A percentile compares a stretch with the other conserved stretches of the same genome.
phyloP scores from a whole-genome alignment of 2,888 invertebrate genomes.

The Cremastinae sp. region DNA sequence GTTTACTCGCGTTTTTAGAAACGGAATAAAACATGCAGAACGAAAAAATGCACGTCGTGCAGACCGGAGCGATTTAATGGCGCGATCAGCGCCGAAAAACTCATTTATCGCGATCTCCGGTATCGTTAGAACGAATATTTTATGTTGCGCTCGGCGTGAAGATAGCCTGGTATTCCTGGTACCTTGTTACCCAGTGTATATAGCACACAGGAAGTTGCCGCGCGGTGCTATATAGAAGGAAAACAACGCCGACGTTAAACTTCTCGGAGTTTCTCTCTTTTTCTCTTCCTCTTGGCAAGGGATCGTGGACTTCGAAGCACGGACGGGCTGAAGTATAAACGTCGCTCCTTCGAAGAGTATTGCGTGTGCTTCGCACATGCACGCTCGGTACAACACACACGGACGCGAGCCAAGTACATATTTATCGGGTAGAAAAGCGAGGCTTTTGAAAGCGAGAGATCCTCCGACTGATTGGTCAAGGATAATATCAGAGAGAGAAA shows the following conservation, averaged over 20 bases:
- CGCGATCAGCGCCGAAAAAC: slow-evolving; percentile 7
- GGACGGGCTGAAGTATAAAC: slow-evolving; percentile 38
- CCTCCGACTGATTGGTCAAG: slow-evolving; percentile 60
- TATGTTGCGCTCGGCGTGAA: slow-evolving; percentile 14
- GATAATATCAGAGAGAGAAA: slow-evolving; percentile 55
- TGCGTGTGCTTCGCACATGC: slow-evolving; percentile 51
- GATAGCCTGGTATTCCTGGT: slow-evolving; percentile 38
- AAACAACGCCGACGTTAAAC: slow-evolving; percentile 51
- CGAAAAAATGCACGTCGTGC: too few species aligned
- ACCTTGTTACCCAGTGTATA: slow-evolving; percentile 41
- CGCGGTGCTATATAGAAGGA: slow-evolving; percentile 32
- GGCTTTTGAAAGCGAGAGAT: slow-evolving; percentile 57
- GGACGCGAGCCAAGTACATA: slow-evolving; percentile 24
- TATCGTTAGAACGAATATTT: slow-evolving; percentile 7
- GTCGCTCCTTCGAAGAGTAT: slow-evolving; percentile 14
- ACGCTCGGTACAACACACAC: slow-evolving; percentile 46
- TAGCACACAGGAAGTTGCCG: slow-evolving; percentile 3
- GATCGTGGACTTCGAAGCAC: slow-evolving; percentile 51
- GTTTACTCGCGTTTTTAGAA: too few species aligned
- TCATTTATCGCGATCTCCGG: slow-evolving; percentile 27
- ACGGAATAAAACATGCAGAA: too few species aligned
- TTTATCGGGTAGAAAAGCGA: slow-evolving; percentile 5
- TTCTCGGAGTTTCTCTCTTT: slow-evolving; percentile 37
- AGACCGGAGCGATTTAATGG: slow-evolving; percentile 2
- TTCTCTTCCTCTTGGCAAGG: slow-evolving; percentile 28